Percentiles rank a stretch among this genome's conserved stretches.
These are phyloP conservation scores for Meloidogyne exigua DNA, from an alignment of 1,140 invertebrate species.

Conservation along the genomic window DNA sequence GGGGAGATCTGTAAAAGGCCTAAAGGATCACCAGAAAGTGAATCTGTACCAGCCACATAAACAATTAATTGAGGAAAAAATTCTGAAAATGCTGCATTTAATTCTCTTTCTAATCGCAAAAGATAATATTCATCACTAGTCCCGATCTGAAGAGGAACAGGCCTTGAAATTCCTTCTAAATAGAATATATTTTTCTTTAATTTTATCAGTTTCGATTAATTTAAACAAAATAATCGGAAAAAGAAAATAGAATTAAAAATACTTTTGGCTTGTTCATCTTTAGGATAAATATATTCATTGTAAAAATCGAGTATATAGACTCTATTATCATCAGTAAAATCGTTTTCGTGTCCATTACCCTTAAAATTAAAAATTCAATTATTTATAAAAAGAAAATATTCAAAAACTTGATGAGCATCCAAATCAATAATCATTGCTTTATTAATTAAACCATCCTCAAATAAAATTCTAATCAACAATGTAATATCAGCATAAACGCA, in stretches of 20 bases:
- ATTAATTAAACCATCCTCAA: slow-evolving; percentile 69
- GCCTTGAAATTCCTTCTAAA: slow-evolving; percentile 72
- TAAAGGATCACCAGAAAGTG: slow-evolving; percentile 76
- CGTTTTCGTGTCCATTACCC: slow-evolving; percentile 82
- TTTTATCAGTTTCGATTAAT: no score
- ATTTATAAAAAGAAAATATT: slow-evolving; percentile 25
- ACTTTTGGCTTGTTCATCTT: slow-evolving; percentile 74
- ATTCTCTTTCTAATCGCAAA: slow-evolving; percentile 69
- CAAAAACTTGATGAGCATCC: slow-evolving; percentile 77
- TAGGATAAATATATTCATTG: slow-evolving; percentile 78
- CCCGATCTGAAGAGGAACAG: slow-evolving; percentile 72
- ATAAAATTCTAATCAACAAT: slow-evolving; percentile 73
- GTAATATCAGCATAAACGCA: slow-evolving; percentile 85
- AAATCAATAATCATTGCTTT: slow-evolving; percentile 82
- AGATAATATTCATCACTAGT: slow-evolving; percentile 76
- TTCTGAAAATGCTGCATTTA: slow-evolving; percentile 72
- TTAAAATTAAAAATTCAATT: background rate
- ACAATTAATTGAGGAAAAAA: slow-evolving; percentile 78
- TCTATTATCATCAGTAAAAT: slow-evolving; percentile 72
- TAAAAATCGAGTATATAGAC: slow-evolving; percentile 85
- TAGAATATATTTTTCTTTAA: slow-evolving; percentile 18
- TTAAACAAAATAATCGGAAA: no score
- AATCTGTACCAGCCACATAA: slow-evolving; percentile 85
- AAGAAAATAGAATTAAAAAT: slow-evolving; percentile 19
- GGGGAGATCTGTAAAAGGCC: slow-evolving; percentile 72